Conservation (phyloP, 2,888 invertebrate species). For the Metallyticus violacea region DNA sequence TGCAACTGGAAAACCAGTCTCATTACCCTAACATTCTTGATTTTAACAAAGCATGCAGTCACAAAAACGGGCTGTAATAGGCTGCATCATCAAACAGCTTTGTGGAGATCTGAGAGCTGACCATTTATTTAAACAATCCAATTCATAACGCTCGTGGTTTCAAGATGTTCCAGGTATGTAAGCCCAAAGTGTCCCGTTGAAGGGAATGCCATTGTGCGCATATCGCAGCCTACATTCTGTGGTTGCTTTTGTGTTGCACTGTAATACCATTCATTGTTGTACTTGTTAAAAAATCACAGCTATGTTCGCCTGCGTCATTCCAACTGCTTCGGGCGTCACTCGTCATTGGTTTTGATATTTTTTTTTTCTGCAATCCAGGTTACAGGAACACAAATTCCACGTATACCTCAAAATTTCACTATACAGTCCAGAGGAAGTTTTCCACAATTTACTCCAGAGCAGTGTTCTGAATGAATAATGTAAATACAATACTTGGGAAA, state of each 20-base stretch:
- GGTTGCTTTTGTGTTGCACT: not conserved
- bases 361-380: too few species aligned
- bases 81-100: not conserved
- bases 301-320: not conserved
- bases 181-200: not conserved
- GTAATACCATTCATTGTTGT: not conserved
- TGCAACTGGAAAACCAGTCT: too few species aligned
- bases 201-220: not conserved
- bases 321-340: not conserved
- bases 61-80: too few species aligned
- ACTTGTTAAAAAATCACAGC: not conserved
- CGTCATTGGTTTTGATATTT: not conserved
- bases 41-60: too few species aligned
- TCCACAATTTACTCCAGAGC: too few species aligned
- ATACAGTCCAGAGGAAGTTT: too few species aligned
- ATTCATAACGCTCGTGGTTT: not conserved
- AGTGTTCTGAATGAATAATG: too few species aligned
- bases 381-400: too few species aligned
- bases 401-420: too few species aligned
- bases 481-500: too few species aligned
- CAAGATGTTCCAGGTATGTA: not conserved
- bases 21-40: too few species aligned
- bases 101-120: not conserved
- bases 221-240: not conserved
- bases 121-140: not conserved